phyloP scores from a whole-genome alignment of 2,113 vertebrate species.

The Aramus guarauna region DNA sequence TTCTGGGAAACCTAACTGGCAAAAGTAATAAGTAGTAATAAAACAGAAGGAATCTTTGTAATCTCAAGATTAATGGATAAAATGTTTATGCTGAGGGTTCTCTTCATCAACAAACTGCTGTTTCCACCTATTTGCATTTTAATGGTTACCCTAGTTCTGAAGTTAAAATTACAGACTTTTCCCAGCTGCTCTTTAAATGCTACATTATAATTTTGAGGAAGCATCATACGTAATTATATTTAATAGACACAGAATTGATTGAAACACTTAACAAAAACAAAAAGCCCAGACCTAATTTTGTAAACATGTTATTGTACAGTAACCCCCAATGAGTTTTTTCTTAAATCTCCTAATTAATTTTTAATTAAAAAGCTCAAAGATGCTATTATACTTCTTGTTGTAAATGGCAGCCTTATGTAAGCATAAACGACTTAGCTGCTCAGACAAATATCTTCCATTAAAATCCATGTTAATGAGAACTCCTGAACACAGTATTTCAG shows the following conservation, averaged over 20 bases:
- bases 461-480: constrained; percentile 38
- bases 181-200: constrained; percentile 77
- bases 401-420: constrained; percentile 67
- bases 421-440: constrained; percentile 7
- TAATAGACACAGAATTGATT: constrained; percentile 79
- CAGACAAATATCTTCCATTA: constrained; percentile 62
- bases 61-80: constrained; percentile 26
- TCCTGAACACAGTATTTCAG: not conserved
- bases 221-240: constrained; percentile 79
- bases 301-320: constrained; percentile 80
- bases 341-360: constrained; percentile 84
- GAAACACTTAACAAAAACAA: constrained; percentile 77
- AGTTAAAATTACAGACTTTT: constrained; percentile 73
- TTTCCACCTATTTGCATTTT: constrained; percentile 75
- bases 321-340: constrained; percentile 78
- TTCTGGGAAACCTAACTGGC: not conserved
- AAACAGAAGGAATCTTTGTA: not conserved
- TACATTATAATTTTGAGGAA: constrained; percentile 75
- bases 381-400: constrained; percentile 69
- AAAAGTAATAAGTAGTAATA: not conserved
- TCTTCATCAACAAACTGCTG: constrained; percentile 19
- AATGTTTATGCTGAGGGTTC: constrained; percentile 33
- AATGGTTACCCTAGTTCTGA: constrained; percentile 68
- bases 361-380: constrained; percentile 83
- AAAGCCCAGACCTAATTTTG: constrained; percentile 75